phyloP scores from a whole-genome alignment of 2,888 invertebrate species.

The Ormyrus labotus region DNA sequence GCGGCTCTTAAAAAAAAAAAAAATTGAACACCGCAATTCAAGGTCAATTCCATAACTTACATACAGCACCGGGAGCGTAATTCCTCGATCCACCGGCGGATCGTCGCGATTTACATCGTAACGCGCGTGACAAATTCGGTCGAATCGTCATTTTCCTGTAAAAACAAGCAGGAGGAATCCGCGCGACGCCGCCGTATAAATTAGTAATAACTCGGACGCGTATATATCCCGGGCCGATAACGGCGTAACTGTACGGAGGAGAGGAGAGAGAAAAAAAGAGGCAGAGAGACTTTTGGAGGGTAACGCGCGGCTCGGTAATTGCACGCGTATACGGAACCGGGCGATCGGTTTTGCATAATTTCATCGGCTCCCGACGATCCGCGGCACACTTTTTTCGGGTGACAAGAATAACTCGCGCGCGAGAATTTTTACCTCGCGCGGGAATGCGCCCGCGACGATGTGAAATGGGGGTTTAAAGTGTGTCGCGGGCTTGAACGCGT shows the following conservation, averaged over 20 bases:
- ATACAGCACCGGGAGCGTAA: background rate
- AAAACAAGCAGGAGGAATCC: background rate
- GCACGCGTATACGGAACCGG: background rate
- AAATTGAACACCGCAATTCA: constrained; percentile 11
- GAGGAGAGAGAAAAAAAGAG: background rate
- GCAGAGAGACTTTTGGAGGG: constrained; percentile 9
- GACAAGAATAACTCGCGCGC: background rate
- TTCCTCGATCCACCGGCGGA: background rate
- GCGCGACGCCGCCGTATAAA: constrained; percentile 36
- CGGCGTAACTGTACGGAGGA: constrained; percentile 48
- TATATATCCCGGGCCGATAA: constrained; percentile 23
- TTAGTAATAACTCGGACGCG: constrained; percentile 47
- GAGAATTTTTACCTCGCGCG: background rate
- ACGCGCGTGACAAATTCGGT: constrained; percentile 25
- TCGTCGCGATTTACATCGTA: background rate
- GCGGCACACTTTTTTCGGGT: constrained; percentile 30
- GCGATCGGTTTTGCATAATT: background rate
- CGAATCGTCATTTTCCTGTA: background rate
- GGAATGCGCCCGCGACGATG: background rate
- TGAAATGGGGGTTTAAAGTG: no score
- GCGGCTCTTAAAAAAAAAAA: background rate
- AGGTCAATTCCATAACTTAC: constrained; percentile 32
- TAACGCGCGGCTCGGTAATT: constrained; percentile 32
- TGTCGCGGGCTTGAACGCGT: no score
- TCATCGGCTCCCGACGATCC: background rate